These are phyloP conservation scores for Lasiommata megera DNA, from an alignment of 2,888 invertebrate genomes.

Conservation along the genomic window DNA sequence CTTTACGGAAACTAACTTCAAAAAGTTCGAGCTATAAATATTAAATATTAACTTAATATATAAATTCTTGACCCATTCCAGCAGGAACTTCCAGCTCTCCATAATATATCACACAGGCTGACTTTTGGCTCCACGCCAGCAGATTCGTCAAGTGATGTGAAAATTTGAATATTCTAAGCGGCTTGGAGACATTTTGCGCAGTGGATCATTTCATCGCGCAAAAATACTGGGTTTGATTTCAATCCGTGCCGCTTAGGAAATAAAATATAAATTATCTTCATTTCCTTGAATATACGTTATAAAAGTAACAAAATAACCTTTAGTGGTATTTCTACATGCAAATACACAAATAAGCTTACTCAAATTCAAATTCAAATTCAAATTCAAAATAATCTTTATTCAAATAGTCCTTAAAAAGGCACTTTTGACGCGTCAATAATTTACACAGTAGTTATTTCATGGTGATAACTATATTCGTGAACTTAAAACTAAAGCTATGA, in stretches of 20 bases:
- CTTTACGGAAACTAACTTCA: not conserved
- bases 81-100: slow-evolving; percentile 11
- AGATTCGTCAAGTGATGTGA: slow-evolving; percentile 27
- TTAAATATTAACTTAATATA: slow-evolving; percentile 8
- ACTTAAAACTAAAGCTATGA: too few species aligned
- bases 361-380: too few species aligned
- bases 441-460: too few species aligned
- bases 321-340: too few species aligned
- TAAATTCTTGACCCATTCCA: slow-evolving; percentile 16
- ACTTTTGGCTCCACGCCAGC: slow-evolving; percentile 26
- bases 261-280: too few species aligned
- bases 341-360: too few species aligned
- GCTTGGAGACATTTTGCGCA: not conserved
- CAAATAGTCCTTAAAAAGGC: too few species aligned
- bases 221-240: not conserved
- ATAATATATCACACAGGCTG: slow-evolving; percentile 17
- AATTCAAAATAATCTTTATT: too few species aligned
- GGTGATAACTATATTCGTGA: too few species aligned
- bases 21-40: slow-evolving; percentile 9
- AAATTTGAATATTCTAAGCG: slow-evolving; percentile 24
- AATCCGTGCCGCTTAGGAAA: not conserved
- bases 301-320: too few species aligned
- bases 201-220: not conserved
- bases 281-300: too few species aligned
- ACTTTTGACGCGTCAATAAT: too few species aligned